Evolutionary conservation across 1,140 invertebrate species (phyloP).

Genomic region (Drosophila baimaii): DNA sequence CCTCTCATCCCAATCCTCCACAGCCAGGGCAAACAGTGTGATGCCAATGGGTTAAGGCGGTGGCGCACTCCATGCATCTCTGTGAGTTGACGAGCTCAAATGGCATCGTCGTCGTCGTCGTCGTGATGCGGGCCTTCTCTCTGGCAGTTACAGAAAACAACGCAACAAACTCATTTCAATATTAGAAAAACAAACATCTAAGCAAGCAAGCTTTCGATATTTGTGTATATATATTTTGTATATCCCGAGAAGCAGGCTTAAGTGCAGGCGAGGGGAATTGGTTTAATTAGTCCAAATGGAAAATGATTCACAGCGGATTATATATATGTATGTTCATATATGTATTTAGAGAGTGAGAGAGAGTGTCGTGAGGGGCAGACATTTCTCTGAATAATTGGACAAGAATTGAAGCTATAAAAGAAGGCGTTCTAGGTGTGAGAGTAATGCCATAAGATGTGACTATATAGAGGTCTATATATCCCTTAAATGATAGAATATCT

Average conservation of each 20-base stretch:
- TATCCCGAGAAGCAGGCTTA: constrained; percentile 5
- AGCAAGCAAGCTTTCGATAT: not conserved
- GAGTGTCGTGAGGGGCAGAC: constrained; percentile 6
- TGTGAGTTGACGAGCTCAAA: constrained; percentile 34
- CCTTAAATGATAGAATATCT: too few species aligned
- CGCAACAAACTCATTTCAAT: constrained; percentile 68
- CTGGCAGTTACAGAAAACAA: constrained; percentile 9
- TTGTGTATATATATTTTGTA: not conserved
- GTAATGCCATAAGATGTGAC: not conserved
- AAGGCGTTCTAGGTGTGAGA: not conserved
- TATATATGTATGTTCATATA: too few species aligned
- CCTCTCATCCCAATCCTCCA: not conserved
- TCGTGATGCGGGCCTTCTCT: constrained; percentile 56
- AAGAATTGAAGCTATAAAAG: not conserved
- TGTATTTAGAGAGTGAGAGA: not conserved
- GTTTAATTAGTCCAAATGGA: constrained; percentile 55
- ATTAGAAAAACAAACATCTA: constrained; percentile 32
- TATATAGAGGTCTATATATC: not conserved
- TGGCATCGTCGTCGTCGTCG: constrained; percentile 19
- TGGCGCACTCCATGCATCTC: constrained; percentile 16
- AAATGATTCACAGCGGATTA: constrained; percentile 31
- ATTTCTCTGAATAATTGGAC: constrained; percentile 15
- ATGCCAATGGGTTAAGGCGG: constrained; percentile 27
- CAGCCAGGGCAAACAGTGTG: constrained; percentile 17
- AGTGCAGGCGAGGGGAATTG: constrained; percentile 7